A percentile compares a stretch with the other conserved stretches of the same genome.
Conservation (phyloP, 2,113 vertebrate genomes). For the Eudorcas thomsonii region DNA sequence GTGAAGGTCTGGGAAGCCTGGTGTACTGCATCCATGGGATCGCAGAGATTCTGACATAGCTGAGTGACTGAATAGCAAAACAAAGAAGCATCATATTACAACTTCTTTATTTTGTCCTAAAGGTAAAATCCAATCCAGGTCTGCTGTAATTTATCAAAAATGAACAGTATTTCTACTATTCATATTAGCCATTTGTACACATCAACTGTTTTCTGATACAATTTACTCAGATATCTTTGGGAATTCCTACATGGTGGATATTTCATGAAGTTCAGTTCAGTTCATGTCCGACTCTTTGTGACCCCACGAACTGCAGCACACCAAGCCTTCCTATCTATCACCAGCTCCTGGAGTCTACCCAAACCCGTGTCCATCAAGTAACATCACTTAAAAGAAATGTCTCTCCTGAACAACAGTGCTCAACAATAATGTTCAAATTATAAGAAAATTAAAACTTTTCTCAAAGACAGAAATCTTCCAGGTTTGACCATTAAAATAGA, state of each 20-base stretch:
- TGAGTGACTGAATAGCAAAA: neutral
- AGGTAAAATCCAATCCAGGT: neutral
- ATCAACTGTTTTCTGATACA: neutral
- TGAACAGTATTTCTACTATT: neutral
- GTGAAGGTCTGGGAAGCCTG: neutral
- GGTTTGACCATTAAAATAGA: neutral
- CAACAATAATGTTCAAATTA: neutral
- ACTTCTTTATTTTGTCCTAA: neutral
- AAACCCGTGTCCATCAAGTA: neutral
- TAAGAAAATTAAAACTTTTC: neutral
- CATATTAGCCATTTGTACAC: neutral
- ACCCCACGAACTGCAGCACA: fast-evolving
- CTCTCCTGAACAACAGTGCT: neutral
- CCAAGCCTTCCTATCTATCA: neutral
- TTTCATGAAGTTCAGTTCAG: neutral
- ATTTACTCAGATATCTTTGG: neutral
- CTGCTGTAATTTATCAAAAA: neutral
- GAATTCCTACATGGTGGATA: neutral
- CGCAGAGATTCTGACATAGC: neutral
- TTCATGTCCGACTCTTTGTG: neutral
- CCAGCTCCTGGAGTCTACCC: neutral
- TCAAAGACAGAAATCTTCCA: neutral
- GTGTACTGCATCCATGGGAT: neutral
- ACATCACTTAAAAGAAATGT: neutral
- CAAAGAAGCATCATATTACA: neutral